These are phyloP conservation scores for Drosophila paranaensis DNA, from an alignment of 2,888 invertebrate genomes.

Conservation along the genomic window DNA sequence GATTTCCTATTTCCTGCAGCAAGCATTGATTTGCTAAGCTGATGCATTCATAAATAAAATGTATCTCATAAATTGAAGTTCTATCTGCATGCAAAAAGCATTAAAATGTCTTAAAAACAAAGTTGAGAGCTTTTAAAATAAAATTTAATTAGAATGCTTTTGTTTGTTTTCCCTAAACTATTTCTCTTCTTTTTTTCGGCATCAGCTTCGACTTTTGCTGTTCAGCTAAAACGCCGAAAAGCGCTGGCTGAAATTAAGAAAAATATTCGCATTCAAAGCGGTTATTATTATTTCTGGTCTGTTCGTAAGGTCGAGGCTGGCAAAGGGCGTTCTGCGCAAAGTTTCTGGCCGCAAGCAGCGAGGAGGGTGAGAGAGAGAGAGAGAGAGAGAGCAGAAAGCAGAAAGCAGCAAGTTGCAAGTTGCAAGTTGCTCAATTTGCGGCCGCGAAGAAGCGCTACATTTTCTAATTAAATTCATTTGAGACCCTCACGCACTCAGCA, in stretches of 20 bases:
- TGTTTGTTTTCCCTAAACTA: conserved; percentile 3
- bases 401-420: conserved; percentile 44
- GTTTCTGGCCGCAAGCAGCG: conserved; percentile 55
- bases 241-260: conserved; percentile 68
- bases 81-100: background rate
- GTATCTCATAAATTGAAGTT: background rate
- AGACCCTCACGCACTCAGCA: conserved; percentile 76
- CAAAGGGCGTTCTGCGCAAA: conserved; percentile 32
- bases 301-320: conserved; percentile 3
- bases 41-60: background rate
- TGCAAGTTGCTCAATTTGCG: conserved; percentile 47
- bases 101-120: background rate
- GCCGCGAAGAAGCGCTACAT: conserved; percentile 69
- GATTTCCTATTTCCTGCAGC: too few relatives aligned
- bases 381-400: background rate
- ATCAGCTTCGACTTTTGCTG: conserved; percentile 30
- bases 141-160: conserved; percentile 57
- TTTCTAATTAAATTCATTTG: conserved; percentile 83
- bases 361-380: background rate
- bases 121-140: conserved; percentile 1
- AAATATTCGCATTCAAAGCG: conserved; percentile 60
- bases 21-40: background rate
- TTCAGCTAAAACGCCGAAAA: conserved; percentile 41
- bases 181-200: conserved; percentile 3
- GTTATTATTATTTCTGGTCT: conserved; percentile 65